Evolutionary conservation across 2,797 vertebrate genomes (phyloP).

Genomic region (Cyprinodon diabolis): DNA sequence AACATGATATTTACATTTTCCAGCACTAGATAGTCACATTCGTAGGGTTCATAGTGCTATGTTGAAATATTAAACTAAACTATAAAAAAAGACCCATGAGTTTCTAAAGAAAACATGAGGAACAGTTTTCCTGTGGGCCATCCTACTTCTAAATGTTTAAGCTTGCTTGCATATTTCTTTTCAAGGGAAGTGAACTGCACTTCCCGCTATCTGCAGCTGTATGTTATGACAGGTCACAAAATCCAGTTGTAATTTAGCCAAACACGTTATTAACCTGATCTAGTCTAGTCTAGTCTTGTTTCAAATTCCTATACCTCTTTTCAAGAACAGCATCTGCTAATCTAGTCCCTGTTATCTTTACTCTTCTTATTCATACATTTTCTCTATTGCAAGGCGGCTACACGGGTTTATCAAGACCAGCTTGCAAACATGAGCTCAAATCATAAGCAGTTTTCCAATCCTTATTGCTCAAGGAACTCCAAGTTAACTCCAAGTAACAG

Average conservation of each 20-base stretch:
- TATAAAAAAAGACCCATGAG: background rate
- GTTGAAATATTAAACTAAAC: background rate
- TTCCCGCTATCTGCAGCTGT: slow-evolving; percentile 3
- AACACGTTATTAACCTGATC: background rate
- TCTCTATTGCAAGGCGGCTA: slow-evolving; percentile 2
- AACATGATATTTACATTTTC: background rate
- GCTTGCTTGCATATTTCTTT: background rate
- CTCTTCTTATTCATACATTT: slow-evolving; percentile 24
- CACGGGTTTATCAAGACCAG: background rate
- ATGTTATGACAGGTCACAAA: slow-evolving; percentile 24
- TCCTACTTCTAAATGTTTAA: too few relatives aligned
- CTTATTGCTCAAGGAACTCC: background rate
- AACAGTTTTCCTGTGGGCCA: background rate
- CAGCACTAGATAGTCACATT: background rate
- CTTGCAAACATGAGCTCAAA: background rate
- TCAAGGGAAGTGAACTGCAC: background rate
- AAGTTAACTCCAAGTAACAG: background rate
- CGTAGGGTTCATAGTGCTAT: background rate
- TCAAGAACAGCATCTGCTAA: background rate
- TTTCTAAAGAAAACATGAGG: background rate
- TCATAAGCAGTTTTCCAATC: background rate
- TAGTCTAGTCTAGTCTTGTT: slow-evolving; percentile 10
- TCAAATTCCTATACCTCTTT: background rate
- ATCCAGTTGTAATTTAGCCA: slow-evolving; percentile 11
- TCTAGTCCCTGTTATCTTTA: background rate